Evolutionary conservation across 2,113 vertebrate genomes (phyloP).

Genomic region (Pleuronectes platessa): DNA sequence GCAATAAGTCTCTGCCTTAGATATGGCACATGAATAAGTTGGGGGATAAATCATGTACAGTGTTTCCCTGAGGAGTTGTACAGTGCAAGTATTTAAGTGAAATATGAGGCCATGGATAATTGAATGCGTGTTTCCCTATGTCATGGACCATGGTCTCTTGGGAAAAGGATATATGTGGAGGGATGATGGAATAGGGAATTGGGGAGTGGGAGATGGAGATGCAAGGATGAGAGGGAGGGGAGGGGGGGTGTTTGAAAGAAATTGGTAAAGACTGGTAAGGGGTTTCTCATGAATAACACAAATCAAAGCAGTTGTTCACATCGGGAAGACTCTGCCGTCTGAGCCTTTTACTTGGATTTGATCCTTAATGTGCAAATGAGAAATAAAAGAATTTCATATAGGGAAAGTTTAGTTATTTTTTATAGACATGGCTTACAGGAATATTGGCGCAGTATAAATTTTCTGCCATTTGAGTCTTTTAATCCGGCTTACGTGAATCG

Average conservation of each 20-base stretch:
- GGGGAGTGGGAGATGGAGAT: conserved; percentile 36
- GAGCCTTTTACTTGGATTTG: conserved; percentile 14
- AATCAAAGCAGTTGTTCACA: conserved; percentile 32
- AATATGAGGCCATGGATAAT: conserved; percentile 73
- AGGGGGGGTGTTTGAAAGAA: conserved; percentile 31
- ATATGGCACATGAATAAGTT: conserved; percentile 57
- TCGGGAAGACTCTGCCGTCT: background rate
- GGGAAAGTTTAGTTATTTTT: background rate
- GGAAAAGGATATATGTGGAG: conserved; percentile 48
- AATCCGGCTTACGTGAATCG: background rate
- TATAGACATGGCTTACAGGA: background rate
- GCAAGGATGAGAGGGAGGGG: background rate
- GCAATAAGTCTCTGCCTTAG: conserved; percentile 23
- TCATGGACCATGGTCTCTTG: conserved; percentile 49
- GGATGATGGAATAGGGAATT: conserved; percentile 48
- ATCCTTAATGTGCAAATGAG: background rate
- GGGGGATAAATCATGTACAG: conserved; percentile 69
- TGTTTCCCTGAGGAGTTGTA: conserved; percentile 49
- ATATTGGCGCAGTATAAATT: background rate
- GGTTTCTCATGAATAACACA: conserved; percentile 52
- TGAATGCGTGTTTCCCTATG: conserved; percentile 62
- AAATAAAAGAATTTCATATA: background rate
- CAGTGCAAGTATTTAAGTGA: conserved; percentile 67
- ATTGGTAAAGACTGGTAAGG: conserved; percentile 32
- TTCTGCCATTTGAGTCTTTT: background rate